Conservation (phyloP, 2,113 vertebrate genomes). For the Bubo scandiacus region DNA sequence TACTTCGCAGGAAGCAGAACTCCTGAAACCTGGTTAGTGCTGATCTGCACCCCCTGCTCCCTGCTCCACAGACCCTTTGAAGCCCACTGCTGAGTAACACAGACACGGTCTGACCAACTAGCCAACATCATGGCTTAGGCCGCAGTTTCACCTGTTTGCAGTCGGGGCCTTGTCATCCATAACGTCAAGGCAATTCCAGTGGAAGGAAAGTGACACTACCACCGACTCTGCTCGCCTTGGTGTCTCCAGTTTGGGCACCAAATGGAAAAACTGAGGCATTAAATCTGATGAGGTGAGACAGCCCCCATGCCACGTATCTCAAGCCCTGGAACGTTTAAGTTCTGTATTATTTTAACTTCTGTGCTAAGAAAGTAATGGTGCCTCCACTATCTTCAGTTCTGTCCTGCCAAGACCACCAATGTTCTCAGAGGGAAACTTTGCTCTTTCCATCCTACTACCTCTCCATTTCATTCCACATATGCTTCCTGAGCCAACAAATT, state of each 20-base stretch:
- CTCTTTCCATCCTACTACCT: neutral
- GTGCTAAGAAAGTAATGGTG: neutral
- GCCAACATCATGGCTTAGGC: neutral
- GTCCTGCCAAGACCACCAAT: neutral
- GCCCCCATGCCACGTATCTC: rapidly evolving
- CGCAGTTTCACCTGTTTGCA: neutral
- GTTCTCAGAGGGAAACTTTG: neutral
- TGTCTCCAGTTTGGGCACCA: neutral
- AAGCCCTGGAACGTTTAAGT: neutral
- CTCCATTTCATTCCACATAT: neutral
- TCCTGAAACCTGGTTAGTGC: neutral
- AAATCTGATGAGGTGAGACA: neutral
- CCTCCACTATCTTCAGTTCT: neutral
- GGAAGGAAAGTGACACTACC: neutral
- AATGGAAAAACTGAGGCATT: neutral
- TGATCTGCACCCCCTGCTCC: neutral
- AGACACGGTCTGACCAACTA: rapidly evolving
- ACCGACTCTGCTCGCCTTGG: neutral
- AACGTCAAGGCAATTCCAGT: neutral
- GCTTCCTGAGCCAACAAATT: neutral
- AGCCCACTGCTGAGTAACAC: neutral
- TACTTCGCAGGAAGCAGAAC: rapidly evolving
- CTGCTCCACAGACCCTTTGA: neutral
- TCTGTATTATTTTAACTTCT: neutral
- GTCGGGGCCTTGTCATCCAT: too few relatives aligned